Evolutionary conservation across 2,888 invertebrate species (phyloP), one percentile per base, ranked within the genome.

Genomic region (Lacanobia wlatinum): DNA sequence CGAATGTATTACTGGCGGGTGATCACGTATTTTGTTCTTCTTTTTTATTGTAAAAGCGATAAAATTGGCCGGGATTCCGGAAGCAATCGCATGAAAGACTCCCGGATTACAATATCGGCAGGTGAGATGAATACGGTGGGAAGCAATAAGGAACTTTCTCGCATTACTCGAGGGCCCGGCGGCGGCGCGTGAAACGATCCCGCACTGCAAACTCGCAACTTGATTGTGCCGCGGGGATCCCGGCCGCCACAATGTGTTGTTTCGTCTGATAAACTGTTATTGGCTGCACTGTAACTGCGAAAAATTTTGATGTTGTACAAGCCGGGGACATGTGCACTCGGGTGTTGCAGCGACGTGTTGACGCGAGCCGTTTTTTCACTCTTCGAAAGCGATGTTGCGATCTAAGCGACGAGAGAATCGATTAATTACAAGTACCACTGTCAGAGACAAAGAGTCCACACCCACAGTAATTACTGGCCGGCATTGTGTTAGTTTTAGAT

Each of bases 111-210:
- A 89, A 90, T 90, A 89, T 90, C 87, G 85, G 84, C 84, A 90
- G 90, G 87, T 89, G 88, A 88, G 88, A 90, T 87, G 90, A 89
- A 90, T 88, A 87, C 83, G 86, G 83, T 82, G 86, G 91, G 87
- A 90, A 90, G 90, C 89, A 90, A 91, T 91, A 90, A 90, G 89
- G 89, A 90, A 90, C 89, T 90, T 89, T 89, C 85, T 87, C 81
- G 83, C 85, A 87, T 85, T 84, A 87, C 86, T 76, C 78, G 74
- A 74, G 84, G 75, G 80, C 69, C 63, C 70, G 77, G 72, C 78
- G 73, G 71, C 70, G 75, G 78, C 67, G 76, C 80, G 80, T 83
- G 78, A 81, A 84, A 80, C 74, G 79, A 83, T 79, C 81, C 78
- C 76, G 69, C 66, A 73, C 78, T 82, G 83, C 72, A 84, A 88